These are phyloP conservation scores for Nemotelus pantherinus DNA, from an alignment of 2,888 invertebrate species.

Conservation along the genomic window DNA sequence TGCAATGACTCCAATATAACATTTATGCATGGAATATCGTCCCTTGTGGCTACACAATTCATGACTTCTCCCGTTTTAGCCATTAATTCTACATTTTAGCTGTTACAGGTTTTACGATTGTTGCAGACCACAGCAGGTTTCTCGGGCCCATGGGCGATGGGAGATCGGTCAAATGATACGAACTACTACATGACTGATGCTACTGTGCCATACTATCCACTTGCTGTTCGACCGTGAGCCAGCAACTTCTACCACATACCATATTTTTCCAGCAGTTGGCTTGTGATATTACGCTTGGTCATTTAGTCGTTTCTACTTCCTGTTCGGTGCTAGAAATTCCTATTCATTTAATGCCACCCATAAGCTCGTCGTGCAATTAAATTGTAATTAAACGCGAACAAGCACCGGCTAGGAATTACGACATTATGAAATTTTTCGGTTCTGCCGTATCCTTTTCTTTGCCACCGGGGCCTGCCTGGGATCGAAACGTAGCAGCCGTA, in stretches of 20 bases:
- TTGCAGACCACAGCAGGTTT: not conserved
- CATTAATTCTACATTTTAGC: conserved; percentile 44
- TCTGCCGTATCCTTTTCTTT: not conserved
- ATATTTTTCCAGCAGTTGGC: no score
- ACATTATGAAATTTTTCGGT: not conserved
- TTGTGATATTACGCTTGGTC: not conserved
- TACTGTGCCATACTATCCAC: not conserved
- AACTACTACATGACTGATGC: not conserved
- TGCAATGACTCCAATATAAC: no score
- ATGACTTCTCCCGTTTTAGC: conserved; percentile 8
- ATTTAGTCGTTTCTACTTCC: not conserved
- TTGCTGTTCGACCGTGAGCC: not conserved
- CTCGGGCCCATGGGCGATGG: not conserved
- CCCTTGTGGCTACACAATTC: not conserved
- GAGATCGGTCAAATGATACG: not conserved
- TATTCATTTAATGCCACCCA: not conserved
- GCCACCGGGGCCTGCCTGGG: no score
- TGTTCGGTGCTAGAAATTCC: not conserved
- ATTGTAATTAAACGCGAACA: conserved; percentile 45
- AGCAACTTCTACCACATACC: no score
- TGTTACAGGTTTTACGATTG: conserved; percentile 21
- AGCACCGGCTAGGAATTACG: conserved; percentile 16
- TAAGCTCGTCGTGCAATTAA: conserved; percentile 35
- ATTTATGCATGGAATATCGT: not conserved
- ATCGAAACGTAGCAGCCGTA: not conserved